Percentiles rank a stretch among this genome's conserved stretches.
Conservation (phyloP, 2,888 invertebrate genomes). For the Campaea margaritaria region DNA sequence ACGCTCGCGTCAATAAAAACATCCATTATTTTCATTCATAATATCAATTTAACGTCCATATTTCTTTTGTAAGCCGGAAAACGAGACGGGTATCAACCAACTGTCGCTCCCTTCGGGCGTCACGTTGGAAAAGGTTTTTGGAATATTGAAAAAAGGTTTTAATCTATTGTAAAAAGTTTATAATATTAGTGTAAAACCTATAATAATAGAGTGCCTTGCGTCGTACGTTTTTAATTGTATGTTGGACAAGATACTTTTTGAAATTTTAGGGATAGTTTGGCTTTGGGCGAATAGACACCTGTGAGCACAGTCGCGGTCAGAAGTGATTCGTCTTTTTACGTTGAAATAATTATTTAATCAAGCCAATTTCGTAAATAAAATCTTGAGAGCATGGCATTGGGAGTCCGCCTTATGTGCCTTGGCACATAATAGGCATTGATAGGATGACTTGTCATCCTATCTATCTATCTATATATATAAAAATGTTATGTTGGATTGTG, state of each 20-base stretch:
- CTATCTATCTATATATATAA: no score
- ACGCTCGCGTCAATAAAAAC: not conserved
- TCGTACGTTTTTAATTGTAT: constrained; percentile 48
- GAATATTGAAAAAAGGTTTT: constrained; percentile 20
- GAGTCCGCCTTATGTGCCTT: no score
- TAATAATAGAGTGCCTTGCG: constrained; percentile 28
- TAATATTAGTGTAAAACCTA: constrained; percentile 22
- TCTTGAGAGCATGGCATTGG: no score
- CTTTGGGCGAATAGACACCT: constrained; percentile 50
- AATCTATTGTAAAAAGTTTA: constrained; percentile 2
- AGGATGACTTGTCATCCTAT: no score
- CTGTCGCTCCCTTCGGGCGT: constrained; percentile 21
- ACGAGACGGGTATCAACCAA: constrained; percentile 26
- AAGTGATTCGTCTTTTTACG: not conserved
- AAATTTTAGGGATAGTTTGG: constrained; percentile 25
- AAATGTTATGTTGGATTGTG: no score
- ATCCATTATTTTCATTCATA: constrained; percentile 13
- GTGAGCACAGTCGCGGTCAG: constrained; percentile 47
- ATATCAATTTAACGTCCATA: constrained; percentile 17
- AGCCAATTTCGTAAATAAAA: no score
- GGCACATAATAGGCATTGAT: no score
- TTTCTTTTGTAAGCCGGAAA: constrained; percentile 15
- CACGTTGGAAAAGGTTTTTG: constrained; percentile 11
- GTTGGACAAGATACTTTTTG: constrained; percentile 35
- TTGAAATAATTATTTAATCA: no score